Evolutionary conservation across 2,113 vertebrate genomes (phyloP).

Genomic region (Megaceryle maxima): DNA sequence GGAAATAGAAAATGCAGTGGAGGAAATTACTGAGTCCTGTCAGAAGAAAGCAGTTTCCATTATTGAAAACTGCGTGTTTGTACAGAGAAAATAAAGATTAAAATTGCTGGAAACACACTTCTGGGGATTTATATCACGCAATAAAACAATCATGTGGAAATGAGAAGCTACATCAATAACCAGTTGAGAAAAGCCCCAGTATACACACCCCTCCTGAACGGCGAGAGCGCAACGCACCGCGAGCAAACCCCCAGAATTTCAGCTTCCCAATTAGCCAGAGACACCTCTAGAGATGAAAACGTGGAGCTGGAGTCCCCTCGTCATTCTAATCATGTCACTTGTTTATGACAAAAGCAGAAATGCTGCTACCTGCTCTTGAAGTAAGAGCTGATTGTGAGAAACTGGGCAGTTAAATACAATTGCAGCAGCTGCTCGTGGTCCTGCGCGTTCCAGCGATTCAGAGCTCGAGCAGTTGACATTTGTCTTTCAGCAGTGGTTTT

Average conservation of each 20-base stretch:
- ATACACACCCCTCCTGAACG: background rate
- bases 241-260: background rate
- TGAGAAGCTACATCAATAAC: background rate
- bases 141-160: background rate
- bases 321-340: conserved; percentile 49
- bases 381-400: conserved; percentile 37
- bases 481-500: background rate
- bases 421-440: conserved; percentile 25
- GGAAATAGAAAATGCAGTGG: background rate
- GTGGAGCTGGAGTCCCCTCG: background rate
- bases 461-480: background rate
- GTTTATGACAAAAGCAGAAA: conserved; percentile 25
- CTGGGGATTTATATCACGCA: background rate
- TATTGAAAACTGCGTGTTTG: background rate
- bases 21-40: background rate
- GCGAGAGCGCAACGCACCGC: background rate
- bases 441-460: background rate
- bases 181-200: background rate
- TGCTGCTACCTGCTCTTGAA: conserved; percentile 51
- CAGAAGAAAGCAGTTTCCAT: background rate
- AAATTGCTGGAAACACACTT: background rate
- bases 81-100: background rate
- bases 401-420: background rate
- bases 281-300: conserved; percentile 7
- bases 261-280: conserved; percentile 2